These are phyloP conservation scores for Phrynocephalus forsythii DNA, from an alignment of 2,797 vertebrate genomes.

Conservation along the genomic window DNA sequence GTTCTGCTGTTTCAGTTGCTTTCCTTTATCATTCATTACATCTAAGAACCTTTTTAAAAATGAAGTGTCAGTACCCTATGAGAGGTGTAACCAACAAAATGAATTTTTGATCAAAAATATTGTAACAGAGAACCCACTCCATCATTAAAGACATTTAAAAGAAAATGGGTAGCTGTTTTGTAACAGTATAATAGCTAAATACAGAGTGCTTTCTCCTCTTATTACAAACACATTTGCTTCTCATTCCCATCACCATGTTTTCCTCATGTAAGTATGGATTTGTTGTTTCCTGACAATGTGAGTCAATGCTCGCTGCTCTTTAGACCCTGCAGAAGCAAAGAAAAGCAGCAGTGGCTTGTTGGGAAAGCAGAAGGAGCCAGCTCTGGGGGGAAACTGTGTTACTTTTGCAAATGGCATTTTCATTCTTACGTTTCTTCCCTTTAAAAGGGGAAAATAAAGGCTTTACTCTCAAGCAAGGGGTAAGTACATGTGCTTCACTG, in stretches of 20 bases:
- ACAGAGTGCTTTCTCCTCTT: background rate
- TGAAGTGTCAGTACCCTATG: background rate
- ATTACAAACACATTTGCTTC: background rate
- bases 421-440: background rate
- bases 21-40: background rate
- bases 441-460: background rate
- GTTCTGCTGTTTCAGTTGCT: background rate
- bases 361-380: background rate
- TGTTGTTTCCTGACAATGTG: background rate
- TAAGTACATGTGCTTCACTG: background rate
- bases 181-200: background rate
- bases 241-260: background rate
- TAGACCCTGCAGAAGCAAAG: background rate
- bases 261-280: background rate
- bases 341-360: constrained; percentile 18
- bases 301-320: background rate
- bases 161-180: background rate
- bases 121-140: background rate
- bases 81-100: background rate
- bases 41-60: background rate
- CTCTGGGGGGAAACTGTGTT: background rate
- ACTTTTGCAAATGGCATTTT: background rate
- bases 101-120: constrained; percentile 18
- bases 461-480: background rate
- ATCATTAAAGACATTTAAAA: background rate